Conservation (phyloP, 1,140 invertebrate species). For the Drosophila suzukii region DNA sequence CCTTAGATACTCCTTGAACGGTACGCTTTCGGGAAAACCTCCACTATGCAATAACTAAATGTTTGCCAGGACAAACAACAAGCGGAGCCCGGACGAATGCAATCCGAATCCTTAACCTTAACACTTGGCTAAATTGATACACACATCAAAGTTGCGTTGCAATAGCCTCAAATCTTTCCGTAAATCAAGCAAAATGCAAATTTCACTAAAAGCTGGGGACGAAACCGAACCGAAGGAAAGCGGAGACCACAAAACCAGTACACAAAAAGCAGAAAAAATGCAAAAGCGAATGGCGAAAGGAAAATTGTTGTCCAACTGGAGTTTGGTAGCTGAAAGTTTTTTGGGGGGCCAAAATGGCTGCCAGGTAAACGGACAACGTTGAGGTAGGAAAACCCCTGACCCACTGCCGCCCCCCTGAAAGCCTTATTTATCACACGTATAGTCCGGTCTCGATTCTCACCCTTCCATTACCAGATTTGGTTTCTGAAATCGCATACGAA, state of each 20-base stretch:
- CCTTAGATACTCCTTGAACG: not conserved
- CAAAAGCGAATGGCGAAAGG: constrained; percentile 40
- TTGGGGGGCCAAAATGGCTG: constrained; percentile 22
- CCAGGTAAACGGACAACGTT: constrained; percentile 55
- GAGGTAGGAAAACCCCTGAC: constrained; percentile 2
- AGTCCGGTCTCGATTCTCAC: constrained; percentile 15
- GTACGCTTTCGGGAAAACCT: not conserved
- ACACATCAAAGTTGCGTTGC: constrained; percentile 80
- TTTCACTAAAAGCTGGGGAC: constrained; percentile 63
- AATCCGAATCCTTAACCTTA: constrained; percentile 53
- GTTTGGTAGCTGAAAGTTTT: constrained; percentile 35
- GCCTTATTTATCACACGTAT: constrained; percentile 77
- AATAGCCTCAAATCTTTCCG: constrained; percentile 80
- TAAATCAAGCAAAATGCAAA: constrained; percentile 82
- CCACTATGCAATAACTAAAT: constrained; percentile 66
- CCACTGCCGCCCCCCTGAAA: constrained; percentile 37
- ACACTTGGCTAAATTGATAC: constrained; percentile 77
- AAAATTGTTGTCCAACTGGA: constrained; percentile 57
- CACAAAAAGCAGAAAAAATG: constrained; percentile 5
- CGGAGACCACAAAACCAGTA: constrained; percentile 53
- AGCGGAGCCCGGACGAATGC: constrained; percentile 32
- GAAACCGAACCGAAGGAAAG: constrained; percentile 25
- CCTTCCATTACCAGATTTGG: constrained; percentile 62
- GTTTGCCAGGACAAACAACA: constrained; percentile 72
- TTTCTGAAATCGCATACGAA: constrained; percentile 75